Percentiles rank a stretch among this genome's conserved stretches.
Evolutionary conservation across 1,140 invertebrate genomes (phyloP).

Genomic region (Lepidurus arcticus): DNA sequence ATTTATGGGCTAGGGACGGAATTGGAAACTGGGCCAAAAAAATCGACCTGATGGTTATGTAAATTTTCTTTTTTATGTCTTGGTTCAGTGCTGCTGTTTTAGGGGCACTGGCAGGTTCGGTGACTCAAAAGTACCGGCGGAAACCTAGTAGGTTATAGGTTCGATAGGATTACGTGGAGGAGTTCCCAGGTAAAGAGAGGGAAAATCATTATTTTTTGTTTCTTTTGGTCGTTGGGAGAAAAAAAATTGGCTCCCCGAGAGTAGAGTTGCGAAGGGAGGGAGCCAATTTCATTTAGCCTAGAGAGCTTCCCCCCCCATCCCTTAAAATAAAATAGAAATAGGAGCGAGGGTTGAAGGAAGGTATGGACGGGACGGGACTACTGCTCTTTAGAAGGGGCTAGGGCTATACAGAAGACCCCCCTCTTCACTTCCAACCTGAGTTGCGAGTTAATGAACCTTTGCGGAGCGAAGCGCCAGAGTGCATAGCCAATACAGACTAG

Average conservation of each 20-base stretch:
- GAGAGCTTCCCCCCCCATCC: too few relatives aligned
- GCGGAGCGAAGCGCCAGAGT: neutral
- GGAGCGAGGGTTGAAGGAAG: neutral
- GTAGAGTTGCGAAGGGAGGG: neutral
- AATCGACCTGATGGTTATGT: neutral
- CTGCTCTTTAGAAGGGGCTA: too few relatives aligned
- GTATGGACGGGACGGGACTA: too few relatives aligned
- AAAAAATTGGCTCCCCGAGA: neutral
- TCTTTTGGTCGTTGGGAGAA: neutral
- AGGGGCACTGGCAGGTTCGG: neutral
- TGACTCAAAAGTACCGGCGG: too few relatives aligned
- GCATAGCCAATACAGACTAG: neutral
- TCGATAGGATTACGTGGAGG: too few relatives aligned
- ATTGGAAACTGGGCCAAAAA: too few relatives aligned
- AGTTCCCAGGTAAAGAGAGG: too few relatives aligned
- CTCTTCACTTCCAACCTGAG: constrained; percentile 1
- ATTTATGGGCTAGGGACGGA: too few relatives aligned
- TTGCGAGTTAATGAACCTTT: constrained; percentile 8
- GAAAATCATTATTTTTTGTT: neutral
- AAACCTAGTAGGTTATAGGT: too few relatives aligned
- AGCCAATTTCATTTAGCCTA: neutral
- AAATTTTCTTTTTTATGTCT: neutral
- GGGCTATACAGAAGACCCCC: neutral
- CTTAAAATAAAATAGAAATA: neutral
- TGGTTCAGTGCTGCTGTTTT: neutral